A percentile compares a stretch with the other conserved stretches of the same genome.
Evolutionary conservation across 2,797 vertebrate species (phyloP).

Genomic region (Potorous gilbertii): DNA sequence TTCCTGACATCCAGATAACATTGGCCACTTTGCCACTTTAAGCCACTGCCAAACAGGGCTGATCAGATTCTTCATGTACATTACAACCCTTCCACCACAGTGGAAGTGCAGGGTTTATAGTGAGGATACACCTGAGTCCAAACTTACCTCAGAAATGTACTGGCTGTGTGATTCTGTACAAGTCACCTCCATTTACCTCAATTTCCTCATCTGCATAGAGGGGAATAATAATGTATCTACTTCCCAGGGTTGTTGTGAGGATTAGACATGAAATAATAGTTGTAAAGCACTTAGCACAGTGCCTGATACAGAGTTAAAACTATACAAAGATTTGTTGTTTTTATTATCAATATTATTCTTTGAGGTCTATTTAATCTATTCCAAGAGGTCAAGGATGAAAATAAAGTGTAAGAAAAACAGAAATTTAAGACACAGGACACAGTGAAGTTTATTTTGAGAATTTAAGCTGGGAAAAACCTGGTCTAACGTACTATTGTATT

Average conservation of each 20-base stretch:
- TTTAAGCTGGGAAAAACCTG: slow-evolving; percentile 21
- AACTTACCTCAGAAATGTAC: background rate
- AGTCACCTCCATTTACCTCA: background rate
- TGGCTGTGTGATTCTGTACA: too few relatives aligned
- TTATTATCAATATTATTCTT: background rate
- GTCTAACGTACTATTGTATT: background rate
- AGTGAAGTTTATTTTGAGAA: slow-evolving; percentile 24
- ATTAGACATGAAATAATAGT: background rate
- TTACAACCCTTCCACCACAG: background rate
- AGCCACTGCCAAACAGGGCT: background rate
- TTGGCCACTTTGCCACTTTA: background rate
- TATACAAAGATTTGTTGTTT: background rate
- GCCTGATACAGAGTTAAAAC: background rate
- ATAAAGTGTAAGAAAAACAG: slow-evolving; percentile 8
- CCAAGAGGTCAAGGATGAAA: background rate
- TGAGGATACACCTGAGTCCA: background rate
- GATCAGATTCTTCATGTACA: background rate
- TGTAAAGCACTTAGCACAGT: background rate
- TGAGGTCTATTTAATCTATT: background rate
- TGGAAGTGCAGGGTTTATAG: background rate
- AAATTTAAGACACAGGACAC: slow-evolving; percentile 3
- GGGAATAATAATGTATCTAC: background rate
- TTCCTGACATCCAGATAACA: background rate
- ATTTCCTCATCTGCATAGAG: background rate
- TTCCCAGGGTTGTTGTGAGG: background rate